Conservation (phyloP, 2,113 vertebrate genomes). For the Spermophilus dauricus region DNA sequence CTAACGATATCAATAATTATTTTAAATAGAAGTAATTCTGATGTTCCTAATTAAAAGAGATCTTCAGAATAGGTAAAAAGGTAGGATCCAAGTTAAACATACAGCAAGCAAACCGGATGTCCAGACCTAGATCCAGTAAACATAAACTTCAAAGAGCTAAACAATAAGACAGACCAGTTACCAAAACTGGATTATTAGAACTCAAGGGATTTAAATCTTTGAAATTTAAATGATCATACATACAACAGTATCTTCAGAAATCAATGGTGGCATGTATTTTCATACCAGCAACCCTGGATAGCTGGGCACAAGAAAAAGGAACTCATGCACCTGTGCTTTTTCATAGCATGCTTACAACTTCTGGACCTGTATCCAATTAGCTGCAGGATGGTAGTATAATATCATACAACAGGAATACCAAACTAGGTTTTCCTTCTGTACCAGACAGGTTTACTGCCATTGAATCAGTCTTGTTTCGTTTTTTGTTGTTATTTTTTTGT, state of each 20-base stretch:
- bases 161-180: conserved; percentile 24
- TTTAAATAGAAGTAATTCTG: neutral
- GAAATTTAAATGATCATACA: neutral
- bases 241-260: neutral
- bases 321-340: neutral
- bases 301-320: neutral
- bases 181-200: neutral
- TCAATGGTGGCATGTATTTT: neutral
- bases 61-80: neutral
- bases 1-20: neutral
- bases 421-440: neutral
- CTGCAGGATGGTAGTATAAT: neutral
- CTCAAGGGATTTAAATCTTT: neutral
- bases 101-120: neutral
- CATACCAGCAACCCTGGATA: neutral
- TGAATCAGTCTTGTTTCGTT: neutral
- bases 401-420: neutral
- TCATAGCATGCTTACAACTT: neutral
- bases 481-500: neutral
- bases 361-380: neutral
- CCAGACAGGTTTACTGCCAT: no score
- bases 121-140: neutral
- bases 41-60: neutral
- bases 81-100: neutral
- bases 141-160: conserved; percentile 17